Conservation (phyloP, 2,113 vertebrate genomes). For the Leucosticte australis region DNA sequence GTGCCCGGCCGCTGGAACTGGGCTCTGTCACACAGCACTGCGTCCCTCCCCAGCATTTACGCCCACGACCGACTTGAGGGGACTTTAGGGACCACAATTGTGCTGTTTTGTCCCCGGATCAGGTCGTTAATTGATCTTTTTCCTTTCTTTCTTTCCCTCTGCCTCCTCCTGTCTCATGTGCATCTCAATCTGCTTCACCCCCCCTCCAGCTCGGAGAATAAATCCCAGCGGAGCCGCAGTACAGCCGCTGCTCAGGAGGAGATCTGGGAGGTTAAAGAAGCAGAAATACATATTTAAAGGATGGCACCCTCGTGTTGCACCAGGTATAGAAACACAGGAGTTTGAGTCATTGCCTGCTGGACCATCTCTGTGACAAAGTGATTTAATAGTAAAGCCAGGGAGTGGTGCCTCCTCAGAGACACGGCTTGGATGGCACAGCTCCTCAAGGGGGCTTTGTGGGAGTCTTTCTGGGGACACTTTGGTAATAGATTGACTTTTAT, state of each 20-base stretch:
- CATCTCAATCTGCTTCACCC: not conserved
- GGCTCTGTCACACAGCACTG: not conserved
- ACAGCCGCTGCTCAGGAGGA: not conserved
- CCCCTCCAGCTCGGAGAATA: not conserved
- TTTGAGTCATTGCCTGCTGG: not conserved
- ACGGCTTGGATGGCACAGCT: accelerated
- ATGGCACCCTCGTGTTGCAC: not conserved
- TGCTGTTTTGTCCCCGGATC: not conserved
- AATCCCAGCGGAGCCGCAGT: not conserved
- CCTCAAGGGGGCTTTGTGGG: not conserved
- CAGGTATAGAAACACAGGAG: not conserved
- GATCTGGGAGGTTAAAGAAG: not conserved
- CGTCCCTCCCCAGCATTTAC: not conserved
- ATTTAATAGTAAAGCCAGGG: not conserved
- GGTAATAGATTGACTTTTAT: not conserved
- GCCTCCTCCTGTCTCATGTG: not conserved
- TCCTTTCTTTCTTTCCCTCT: not conserved
- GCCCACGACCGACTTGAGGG: not conserved
- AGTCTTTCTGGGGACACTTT: not conserved
- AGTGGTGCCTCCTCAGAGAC: not conserved
- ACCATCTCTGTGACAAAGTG: not conserved
- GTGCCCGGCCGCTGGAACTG: not conserved
- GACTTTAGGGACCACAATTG: not conserved
- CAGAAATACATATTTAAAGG: not conserved
- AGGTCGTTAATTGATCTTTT: not conserved